Conservation (phyloP, 2,797 vertebrate species). For the Aulostomus chinensis region DNA sequence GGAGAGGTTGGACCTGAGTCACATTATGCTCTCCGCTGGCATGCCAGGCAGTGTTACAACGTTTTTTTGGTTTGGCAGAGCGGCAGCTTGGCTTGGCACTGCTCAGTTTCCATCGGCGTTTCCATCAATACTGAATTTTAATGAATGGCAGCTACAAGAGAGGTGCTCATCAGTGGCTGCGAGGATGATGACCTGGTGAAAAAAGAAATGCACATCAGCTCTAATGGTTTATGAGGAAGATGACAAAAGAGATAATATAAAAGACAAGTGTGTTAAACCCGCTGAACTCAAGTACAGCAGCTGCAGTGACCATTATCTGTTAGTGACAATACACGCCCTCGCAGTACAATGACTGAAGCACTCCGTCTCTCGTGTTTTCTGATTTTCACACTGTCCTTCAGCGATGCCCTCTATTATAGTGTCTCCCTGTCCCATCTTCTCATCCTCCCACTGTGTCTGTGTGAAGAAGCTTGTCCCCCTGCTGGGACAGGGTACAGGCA, state of each 20-base stretch:
- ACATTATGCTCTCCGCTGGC: slow-evolving; percentile 58
- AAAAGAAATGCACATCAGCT: slow-evolving; percentile 1
- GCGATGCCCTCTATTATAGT: slow-evolving; percentile 54
- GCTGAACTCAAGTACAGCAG: slow-evolving; percentile 44
- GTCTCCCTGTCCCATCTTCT: slow-evolving; percentile 67
- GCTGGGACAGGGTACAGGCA: slow-evolving; percentile 64
- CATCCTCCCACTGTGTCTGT: slow-evolving; percentile 75
- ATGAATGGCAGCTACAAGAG: slow-evolving; percentile 64
- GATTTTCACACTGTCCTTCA: slow-evolving; percentile 71
- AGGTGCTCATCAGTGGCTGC: slow-evolving; percentile 50
- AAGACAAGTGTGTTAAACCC: slow-evolving; percentile 25
- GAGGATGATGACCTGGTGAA: slow-evolving; percentile 40
- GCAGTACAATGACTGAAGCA: slow-evolving; percentile 52
- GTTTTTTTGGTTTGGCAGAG: slow-evolving; percentile 69
- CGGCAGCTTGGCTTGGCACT: slow-evolving; percentile 65
- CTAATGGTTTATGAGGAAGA: slow-evolving; percentile 1
- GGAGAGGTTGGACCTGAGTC: slow-evolving; percentile 68
- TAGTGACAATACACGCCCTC: slow-evolving; percentile 60
- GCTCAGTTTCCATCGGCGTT: slow-evolving; percentile 46
- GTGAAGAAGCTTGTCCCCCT: slow-evolving; percentile 70
- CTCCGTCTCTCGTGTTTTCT: slow-evolving; percentile 58
- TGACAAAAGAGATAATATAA: not conserved
- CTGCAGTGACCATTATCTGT: slow-evolving; percentile 61
- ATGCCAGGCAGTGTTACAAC: slow-evolving; percentile 70
- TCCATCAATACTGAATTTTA: slow-evolving; percentile 70